Conservation (phyloP, 2,113 vertebrate genomes). For the Stegostoma tigrinum region DNA sequence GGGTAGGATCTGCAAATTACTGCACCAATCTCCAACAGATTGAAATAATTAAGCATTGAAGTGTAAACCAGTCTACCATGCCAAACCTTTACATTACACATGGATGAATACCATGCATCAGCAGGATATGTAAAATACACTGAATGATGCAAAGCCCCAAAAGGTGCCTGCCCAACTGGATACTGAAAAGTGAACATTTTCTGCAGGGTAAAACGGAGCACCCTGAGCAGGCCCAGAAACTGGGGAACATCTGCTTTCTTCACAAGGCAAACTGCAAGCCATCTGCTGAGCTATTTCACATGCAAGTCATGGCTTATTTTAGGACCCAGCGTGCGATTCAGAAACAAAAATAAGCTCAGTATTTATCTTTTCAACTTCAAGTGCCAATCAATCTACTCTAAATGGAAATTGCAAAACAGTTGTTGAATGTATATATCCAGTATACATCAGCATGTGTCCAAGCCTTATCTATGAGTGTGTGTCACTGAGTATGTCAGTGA, state of each 20-base stretch:
- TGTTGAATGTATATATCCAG: not conserved
- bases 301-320: not conserved
- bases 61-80: not conserved
- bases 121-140: not conserved
- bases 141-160: not conserved
- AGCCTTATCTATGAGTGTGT: not conserved
- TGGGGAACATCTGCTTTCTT: slow-evolving; percentile 5
- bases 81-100: not conserved
- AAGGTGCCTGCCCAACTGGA: not conserved
- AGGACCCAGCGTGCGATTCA: not conserved
- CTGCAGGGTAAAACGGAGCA: not conserved
- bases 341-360: not conserved
- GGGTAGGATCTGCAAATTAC: not conserved
- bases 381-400: not conserved
- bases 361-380: not conserved
- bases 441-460: not conserved
- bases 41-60: not conserved
- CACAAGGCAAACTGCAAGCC: not conserved
- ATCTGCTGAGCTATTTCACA: not conserved
- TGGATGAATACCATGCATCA: not conserved
- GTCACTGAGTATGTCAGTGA: too few species aligned
- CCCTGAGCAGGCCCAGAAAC: not conserved
- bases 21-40: not conserved
- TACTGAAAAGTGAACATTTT: not conserved
- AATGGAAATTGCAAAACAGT: not conserved